Conservation (phyloP, 2,888 invertebrate genomes). For the Lampropteryx suffumata region DNA sequence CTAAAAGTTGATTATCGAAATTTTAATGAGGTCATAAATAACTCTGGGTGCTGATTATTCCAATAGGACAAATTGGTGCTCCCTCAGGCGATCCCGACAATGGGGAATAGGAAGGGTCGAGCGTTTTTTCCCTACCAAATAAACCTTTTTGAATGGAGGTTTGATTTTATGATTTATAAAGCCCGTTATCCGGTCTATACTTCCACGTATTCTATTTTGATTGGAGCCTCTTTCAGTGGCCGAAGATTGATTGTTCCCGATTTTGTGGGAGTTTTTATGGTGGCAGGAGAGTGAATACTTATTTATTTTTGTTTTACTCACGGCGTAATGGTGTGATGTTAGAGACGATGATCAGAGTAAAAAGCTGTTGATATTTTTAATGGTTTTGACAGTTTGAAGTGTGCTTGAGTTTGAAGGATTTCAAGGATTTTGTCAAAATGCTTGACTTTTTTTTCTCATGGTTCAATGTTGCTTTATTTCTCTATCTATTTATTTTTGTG, state of each 20-base stretch:
- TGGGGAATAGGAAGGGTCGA: conserved; percentile 66
- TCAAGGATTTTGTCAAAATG: not conserved
- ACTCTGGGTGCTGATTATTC: conserved; percentile 67
- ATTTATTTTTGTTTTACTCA: conserved; percentile 49
- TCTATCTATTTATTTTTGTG: not conserved
- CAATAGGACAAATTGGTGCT: conserved; percentile 77
- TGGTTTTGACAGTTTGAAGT: conserved; percentile 8
- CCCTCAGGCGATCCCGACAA: conserved; percentile 65
- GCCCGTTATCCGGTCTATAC: conserved; percentile 73
- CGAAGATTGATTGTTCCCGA: conserved; percentile 80
- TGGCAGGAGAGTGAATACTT: conserved; percentile 70
- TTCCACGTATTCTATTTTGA: conserved; percentile 79
- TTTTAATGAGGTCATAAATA: conserved; percentile 79
- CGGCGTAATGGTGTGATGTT: conserved; percentile 43
- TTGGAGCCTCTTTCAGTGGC: conserved; percentile 75
- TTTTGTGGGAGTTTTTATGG: conserved; percentile 77
- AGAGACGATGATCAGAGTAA: conserved; percentile 30
- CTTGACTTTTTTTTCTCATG: not conserved
- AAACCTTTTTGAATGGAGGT: conserved; percentile 74
- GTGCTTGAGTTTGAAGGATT: not conserved
- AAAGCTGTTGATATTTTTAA: conserved; percentile 14
- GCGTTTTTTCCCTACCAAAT: conserved; percentile 69
- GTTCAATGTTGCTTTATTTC: not conserved
- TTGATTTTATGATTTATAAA: conserved; percentile 82
- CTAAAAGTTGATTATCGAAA: conserved; percentile 67